Evolutionary conservation across 1,140 invertebrate genomes (phyloP).

Genomic region (Lordiphosa stackelbergi): DNA sequence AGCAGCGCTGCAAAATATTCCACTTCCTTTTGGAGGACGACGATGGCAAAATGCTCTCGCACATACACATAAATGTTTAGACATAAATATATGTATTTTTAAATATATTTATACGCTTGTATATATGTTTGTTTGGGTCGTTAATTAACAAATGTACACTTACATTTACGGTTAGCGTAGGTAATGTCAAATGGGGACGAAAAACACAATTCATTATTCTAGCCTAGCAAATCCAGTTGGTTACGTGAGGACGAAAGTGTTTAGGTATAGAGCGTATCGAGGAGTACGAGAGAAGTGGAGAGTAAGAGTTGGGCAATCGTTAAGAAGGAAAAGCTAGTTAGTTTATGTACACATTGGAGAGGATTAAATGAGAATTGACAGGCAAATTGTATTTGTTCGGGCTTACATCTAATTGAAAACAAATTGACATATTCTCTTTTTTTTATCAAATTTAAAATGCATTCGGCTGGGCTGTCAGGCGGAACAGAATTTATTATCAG

Average conservation of each 20-base stretch:
- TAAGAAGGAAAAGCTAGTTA: constrained; percentile 13
- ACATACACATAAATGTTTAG: constrained; percentile 33
- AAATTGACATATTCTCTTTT: constrained; percentile 64
- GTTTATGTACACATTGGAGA: constrained; percentile 18
- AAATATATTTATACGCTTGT: constrained; percentile 27
- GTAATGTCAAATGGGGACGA: constrained; percentile 40
- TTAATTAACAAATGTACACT: constrained; percentile 71
- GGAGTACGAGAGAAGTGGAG: constrained; percentile 1
- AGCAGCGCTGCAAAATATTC: constrained; percentile 44
- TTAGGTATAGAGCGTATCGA: constrained; percentile 28
- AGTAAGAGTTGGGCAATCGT: constrained; percentile 15
- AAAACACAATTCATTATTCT: constrained; percentile 67
- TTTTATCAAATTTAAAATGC: constrained; percentile 37
- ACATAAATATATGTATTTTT: constrained; percentile 21
- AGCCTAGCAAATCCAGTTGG: constrained; percentile 26
- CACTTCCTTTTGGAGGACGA: constrained; percentile 21
- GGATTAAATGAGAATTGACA: constrained; percentile 57
- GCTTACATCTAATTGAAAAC: constrained; percentile 59
- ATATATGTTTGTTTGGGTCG: constrained; percentile 38
- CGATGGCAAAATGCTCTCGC: constrained; percentile 47
- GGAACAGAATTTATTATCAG: constrained; percentile 12
- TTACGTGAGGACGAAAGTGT: too few species aligned
- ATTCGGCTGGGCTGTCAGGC: constrained; percentile 10
- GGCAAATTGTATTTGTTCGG: constrained; percentile 20
- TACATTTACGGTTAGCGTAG: constrained; percentile 53